phyloP scores from a whole-genome alignment of 2,797 vertebrate species.

The Mionectes olivaceus region DNA sequence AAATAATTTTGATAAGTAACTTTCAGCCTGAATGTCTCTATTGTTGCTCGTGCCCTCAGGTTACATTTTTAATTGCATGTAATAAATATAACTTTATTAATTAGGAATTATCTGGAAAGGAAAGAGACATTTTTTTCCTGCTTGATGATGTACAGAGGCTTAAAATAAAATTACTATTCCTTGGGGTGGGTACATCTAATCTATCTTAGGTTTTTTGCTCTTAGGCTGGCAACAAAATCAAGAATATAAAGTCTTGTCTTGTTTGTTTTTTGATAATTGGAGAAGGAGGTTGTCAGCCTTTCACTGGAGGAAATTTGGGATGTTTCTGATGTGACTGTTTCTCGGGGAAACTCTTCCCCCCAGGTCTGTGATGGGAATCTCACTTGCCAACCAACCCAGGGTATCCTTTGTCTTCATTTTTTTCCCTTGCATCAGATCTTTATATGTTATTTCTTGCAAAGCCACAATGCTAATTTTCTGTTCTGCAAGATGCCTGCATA shows the following conservation, averaged over 20 bases:
- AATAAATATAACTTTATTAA: slow-evolving; percentile 67
- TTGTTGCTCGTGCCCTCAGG: slow-evolving; percentile 9
- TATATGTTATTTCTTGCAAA: background rate
- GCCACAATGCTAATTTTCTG: rapidly evolving
- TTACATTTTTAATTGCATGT: slow-evolving; percentile 57
- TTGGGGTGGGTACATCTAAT: background rate
- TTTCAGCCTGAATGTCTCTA: slow-evolving; percentile 1
- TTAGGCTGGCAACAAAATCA: background rate
- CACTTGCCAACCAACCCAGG: background rate
- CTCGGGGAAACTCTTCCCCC: background rate
- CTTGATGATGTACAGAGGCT: background rate
- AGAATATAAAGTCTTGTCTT: background rate
- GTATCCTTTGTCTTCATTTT: background rate
- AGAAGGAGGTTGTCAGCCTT: background rate
- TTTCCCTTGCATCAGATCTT: rapidly evolving
- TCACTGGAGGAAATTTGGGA: background rate
- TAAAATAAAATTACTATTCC: slow-evolving; percentile 27
- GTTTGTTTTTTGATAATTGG: background rate
- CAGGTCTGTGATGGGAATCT: background rate
- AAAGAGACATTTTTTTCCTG: background rate
- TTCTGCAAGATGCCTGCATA: background rate
- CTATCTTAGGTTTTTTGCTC: background rate
- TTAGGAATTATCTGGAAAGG: slow-evolving; percentile 51
- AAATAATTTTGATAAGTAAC: slow-evolving; percentile 37
- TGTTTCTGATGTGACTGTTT: background rate